Evolutionary conservation across 2,113 vertebrate genomes (phyloP).

Genomic region (Eupsittula cactorum): DNA sequence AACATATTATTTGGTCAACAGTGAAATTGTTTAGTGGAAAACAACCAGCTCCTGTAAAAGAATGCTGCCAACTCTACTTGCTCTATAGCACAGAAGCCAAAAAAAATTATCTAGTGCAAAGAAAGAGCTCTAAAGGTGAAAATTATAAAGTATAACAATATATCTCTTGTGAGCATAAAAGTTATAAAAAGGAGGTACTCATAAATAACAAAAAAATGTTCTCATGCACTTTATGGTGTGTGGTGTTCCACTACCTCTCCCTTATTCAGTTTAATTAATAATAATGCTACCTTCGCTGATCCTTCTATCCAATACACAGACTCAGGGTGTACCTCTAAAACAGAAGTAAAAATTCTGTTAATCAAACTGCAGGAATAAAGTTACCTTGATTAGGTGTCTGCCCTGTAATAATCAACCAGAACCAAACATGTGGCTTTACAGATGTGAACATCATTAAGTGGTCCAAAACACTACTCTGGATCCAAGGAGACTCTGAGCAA

Average conservation of each 20-base stretch:
- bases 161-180: not conserved
- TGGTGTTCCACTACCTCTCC: not conserved
- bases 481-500: not conserved
- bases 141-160: not conserved
- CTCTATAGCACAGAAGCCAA: not conserved
- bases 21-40: conserved; percentile 13
- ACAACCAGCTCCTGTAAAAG: not conserved
- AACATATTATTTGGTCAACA: not conserved
- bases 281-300: not conserved
- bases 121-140: not conserved
- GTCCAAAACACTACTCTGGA: not conserved
- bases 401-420: not conserved
- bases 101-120: not conserved
- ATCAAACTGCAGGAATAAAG: not conserved
- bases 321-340: not conserved
- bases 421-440: not conserved
- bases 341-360: not conserved
- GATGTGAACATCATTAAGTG: not conserved
- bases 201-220: not conserved
- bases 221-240: not conserved
- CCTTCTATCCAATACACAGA: not conserved
- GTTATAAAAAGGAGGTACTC: not conserved
- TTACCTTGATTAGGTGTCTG: not conserved
- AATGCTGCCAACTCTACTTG: not conserved
- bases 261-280: not conserved